Percentiles rank a stretch among this genome's conserved stretches.
Evolutionary conservation across 2,888 invertebrate species (phyloP).

Genomic region (Eristalinus aeneus): DNA sequence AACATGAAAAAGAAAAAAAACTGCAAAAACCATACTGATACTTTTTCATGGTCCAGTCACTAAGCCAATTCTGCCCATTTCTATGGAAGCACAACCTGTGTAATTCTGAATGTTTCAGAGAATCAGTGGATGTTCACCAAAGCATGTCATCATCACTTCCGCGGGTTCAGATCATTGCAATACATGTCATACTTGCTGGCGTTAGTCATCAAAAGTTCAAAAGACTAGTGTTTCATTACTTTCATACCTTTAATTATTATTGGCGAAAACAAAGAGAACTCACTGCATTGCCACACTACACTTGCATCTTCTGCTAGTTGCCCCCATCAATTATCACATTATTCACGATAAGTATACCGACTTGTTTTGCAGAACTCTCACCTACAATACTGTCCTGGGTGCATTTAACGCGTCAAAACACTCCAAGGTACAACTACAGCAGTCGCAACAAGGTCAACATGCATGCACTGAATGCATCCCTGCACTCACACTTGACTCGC

Average conservation of each 20-base stretch:
- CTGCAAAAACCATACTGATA: no score
- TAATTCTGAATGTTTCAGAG: not conserved
- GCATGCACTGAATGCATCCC: conserved; percentile 13
- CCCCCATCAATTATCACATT: conserved; percentile 25
- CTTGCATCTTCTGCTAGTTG: not conserved
- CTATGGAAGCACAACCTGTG: not conserved
- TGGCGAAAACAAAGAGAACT: not conserved
- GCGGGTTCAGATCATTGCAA: not conserved
- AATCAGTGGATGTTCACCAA: not conserved
- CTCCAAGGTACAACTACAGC: conserved; percentile 28
- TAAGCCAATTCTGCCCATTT: not conserved
- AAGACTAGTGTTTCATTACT: not conserved
- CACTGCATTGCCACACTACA: not conserved
- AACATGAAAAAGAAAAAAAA: not conserved
- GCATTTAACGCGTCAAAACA: conserved; percentile 51
- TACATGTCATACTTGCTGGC: not conserved
- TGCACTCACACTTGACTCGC: conserved; percentile 25
- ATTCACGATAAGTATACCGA: not conserved
- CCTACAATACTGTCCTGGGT: conserved; percentile 6
- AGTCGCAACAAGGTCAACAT: conserved; percentile 19
- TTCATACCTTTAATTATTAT: not conserved
- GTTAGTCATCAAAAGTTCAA: not conserved
- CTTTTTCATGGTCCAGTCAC: not conserved
- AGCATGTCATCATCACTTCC: not conserved
- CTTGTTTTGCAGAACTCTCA: not conserved